Base-by-base conservation (phyloP, 2,113 vertebrate genomes). In the Acinonyx jubatus region DNA sequence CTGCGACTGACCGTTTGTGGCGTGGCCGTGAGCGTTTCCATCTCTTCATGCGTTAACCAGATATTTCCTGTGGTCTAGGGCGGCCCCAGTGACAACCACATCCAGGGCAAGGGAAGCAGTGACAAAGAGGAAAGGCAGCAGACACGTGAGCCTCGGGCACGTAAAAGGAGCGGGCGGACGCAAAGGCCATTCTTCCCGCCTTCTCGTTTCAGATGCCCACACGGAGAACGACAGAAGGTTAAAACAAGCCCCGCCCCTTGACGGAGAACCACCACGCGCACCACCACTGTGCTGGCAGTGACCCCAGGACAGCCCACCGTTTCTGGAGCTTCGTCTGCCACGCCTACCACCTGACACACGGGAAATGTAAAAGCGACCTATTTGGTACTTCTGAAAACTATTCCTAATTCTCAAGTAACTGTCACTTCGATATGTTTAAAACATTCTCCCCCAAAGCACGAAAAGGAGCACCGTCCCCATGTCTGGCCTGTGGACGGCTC, bases 1-100 rank as follows among this genome's bases (percentile, higher is more conserved):
- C 96, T 93, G 27, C 97, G 98, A 99, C 99, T 99, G 99, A 99
- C 99, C 99, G 99, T 99, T 98, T 99, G 99, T 36, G 99, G 99
- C 0, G 99, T 99, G 98, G 99, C 99, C 93, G 99, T 98, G 98
- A 99, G 99, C 98, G 99, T 99, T 99, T 99, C 99, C 99, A 99
- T 99, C 97, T 99, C 99, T 99, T 99, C 99, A 74, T 99, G 99
- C 73, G 99, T 99, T 99, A 99, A 98, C 99, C 99, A 99, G 98
- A 99, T 99, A 99, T 99, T 99, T 98, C 99, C 99, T 97, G 99
- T 99, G 98, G 99, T 99, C 99, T 99, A 99, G 98, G 92, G 97
- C 98, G 99, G 99, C 98, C 99, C 99, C 98, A 98, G 98, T 94
- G 98, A 98, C 99, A 99, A 98, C 98, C 98, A 98, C 98, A 98